phyloP scores from a whole-genome alignment of 2,113 vertebrate species.

The Pseudorasbora parva region DNA sequence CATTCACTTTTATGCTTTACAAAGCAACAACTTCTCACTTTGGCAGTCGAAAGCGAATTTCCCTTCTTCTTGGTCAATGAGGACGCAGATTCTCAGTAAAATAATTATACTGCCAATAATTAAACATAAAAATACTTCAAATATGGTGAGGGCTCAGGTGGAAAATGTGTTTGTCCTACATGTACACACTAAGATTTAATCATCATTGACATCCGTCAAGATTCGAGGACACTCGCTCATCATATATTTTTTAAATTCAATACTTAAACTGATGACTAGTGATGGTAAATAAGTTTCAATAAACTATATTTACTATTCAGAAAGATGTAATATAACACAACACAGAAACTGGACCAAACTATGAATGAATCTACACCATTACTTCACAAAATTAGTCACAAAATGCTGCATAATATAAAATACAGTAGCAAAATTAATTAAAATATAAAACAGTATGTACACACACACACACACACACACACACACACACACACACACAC shows the following conservation, averaged over 20 bases:
- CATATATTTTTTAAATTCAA: not conserved
- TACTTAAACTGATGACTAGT: not conserved
- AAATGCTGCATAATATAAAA: not conserved
- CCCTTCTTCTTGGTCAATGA: not conserved
- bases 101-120: not conserved
- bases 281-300: not conserved
- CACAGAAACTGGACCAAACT: not conserved
- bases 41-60: not conserved
- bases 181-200: not conserved
- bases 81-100: not conserved
- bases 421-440: not conserved
- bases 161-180: not conserved
- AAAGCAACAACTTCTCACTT: constrained; percentile 30
- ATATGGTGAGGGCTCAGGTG: too few species aligned
- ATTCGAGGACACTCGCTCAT: not conserved
- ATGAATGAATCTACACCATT: not conserved
- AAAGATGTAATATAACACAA: not conserved
- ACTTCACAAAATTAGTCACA: not conserved
- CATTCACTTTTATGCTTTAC: not conserved
- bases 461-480: too few species aligned
- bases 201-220: not conserved
- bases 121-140: not conserved
- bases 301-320: not conserved
- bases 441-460: too few species aligned
- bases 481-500: too few species aligned